Evolutionary conservation across 2,888 invertebrate genomes (phyloP).

Genomic region (Lasiommata megera): DNA sequence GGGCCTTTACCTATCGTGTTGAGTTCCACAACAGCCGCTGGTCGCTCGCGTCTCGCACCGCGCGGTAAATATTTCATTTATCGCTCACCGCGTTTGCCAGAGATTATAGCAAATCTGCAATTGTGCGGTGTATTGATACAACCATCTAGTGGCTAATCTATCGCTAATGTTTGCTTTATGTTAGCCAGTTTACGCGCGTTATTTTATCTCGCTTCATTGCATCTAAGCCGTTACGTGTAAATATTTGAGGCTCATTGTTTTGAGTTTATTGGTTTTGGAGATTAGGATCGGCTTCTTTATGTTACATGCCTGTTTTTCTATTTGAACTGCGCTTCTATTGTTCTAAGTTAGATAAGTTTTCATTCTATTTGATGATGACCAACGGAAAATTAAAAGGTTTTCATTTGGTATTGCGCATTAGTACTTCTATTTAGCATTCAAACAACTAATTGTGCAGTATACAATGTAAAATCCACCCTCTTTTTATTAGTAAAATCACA

Average conservation of each 20-base stretch:
- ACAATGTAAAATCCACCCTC: too few species aligned
- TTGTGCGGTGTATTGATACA: slow-evolving; percentile 60
- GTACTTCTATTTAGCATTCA: too few species aligned
- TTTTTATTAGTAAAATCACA: too few species aligned
- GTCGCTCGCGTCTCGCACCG: slow-evolving; percentile 36
- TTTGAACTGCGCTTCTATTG: background rate
- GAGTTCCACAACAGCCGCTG: background rate
- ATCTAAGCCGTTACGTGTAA: slow-evolving; percentile 19
- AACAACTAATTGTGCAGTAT: too few species aligned
- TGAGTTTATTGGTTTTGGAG: slow-evolving; percentile 5
- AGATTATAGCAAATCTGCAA: slow-evolving; percentile 70
- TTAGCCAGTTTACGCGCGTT: slow-evolving; percentile 51
- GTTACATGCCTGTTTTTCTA: background rate
- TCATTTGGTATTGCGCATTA: too few species aligned
- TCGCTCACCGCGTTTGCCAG: slow-evolving; percentile 53
- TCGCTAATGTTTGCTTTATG: slow-evolving; percentile 56
- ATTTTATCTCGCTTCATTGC: slow-evolving; percentile 30
- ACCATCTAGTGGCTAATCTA: slow-evolving; percentile 49
- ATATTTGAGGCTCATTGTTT: slow-evolving; percentile 16
- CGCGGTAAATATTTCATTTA: slow-evolving; percentile 43
- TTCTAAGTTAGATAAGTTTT: background rate
- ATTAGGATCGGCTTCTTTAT: slow-evolving; percentile 3
- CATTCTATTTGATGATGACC: background rate
- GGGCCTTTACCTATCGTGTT: too few species aligned
- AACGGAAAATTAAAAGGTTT: background rate